These are phyloP conservation scores for Crossocerus cetratus DNA, from an alignment of 2,888 invertebrate species.

Conservation along the genomic window DNA sequence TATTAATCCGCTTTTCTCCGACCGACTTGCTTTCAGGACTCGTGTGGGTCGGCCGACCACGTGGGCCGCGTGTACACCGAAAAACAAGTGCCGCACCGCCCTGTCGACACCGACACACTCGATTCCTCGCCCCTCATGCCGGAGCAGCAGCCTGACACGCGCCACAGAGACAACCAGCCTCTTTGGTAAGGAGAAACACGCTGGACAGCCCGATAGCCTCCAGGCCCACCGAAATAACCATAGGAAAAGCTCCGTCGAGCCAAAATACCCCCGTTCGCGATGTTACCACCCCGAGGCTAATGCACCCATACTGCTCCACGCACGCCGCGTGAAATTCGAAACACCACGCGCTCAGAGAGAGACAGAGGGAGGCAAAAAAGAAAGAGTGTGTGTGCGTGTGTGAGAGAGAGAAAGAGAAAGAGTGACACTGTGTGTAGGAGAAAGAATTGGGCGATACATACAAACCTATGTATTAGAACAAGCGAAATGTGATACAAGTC, in stretches of 20 bases:
- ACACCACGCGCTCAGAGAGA: too few relatives aligned
- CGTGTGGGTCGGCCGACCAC: slow-evolving; percentile 64
- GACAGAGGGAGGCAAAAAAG: too few relatives aligned
- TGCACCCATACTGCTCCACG: neutral
- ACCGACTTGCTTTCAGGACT: slow-evolving; percentile 50
- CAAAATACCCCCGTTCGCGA: neutral
- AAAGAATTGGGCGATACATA: slow-evolving; percentile 18
- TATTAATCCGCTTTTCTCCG: slow-evolving; percentile 40
- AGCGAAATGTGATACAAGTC: slow-evolving; percentile 38
- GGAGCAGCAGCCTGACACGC: neutral
- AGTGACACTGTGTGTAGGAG: neutral
- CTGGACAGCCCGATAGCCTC: neutral
- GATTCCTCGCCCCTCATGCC: neutral
- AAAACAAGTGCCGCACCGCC: slow-evolving; percentile 53
- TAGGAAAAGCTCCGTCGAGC: neutral
- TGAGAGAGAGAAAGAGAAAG: too few relatives aligned
- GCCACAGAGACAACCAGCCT: neutral
- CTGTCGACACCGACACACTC: slow-evolving; percentile 11
- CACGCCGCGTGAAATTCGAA: slow-evolving; percentile 15
- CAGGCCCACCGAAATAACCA: neutral
- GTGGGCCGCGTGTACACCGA: slow-evolving; percentile 61
- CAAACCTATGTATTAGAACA: slow-evolving; percentile 8
- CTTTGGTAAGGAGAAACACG: neutral
- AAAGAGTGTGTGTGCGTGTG: too few relatives aligned
- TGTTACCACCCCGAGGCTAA: slow-evolving; percentile 16